phyloP scores from a whole-genome alignment of 1,140 invertebrate species.

The Aphidius gifuensis region DNA sequence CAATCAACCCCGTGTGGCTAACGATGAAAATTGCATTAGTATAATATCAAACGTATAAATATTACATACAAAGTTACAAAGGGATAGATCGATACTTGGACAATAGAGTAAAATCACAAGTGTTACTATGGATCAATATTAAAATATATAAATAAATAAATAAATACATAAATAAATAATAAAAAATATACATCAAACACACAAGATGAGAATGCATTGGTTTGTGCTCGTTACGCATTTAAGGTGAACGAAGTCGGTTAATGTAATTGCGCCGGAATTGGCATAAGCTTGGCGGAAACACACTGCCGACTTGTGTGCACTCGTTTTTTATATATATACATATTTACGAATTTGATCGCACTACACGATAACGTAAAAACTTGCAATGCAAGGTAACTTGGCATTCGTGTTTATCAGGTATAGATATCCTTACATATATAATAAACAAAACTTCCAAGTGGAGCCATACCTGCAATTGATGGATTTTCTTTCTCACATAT shows the following conservation, averaged over 20 bases:
- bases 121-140: too few species aligned
- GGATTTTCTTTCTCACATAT: slow-evolving; percentile 9
- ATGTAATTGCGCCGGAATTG: slow-evolving; percentile 27
- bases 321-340: not conserved
- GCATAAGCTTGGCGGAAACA: slow-evolving; percentile 24
- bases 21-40: too few species aligned
- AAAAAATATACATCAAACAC: too few species aligned
- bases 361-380: slow-evolving; percentile 1
- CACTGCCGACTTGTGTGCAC: not conserved
- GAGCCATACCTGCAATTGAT: slow-evolving; percentile 4
- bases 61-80: too few species aligned
- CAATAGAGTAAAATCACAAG: too few species aligned
- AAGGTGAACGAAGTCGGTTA: slow-evolving; percentile 20
- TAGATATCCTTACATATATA: not conserved
- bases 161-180: too few species aligned
- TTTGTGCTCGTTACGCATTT: slow-evolving; percentile 25
- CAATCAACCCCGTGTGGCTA: too few species aligned
- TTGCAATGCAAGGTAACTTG: not conserved
- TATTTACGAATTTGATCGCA: slow-evolving; percentile 13
- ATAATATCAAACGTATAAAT: too few species aligned
- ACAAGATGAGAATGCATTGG: too few species aligned
- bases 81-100: too few species aligned
- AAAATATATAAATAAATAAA: too few species aligned
- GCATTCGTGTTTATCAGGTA: not conserved
- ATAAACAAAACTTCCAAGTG: not conserved